A percentile compares a stretch with the other conserved stretches of the same genome.
Evolutionary conservation across 2,113 vertebrate genomes (phyloP).

Genomic region (Takifugu flavidus): DNA sequence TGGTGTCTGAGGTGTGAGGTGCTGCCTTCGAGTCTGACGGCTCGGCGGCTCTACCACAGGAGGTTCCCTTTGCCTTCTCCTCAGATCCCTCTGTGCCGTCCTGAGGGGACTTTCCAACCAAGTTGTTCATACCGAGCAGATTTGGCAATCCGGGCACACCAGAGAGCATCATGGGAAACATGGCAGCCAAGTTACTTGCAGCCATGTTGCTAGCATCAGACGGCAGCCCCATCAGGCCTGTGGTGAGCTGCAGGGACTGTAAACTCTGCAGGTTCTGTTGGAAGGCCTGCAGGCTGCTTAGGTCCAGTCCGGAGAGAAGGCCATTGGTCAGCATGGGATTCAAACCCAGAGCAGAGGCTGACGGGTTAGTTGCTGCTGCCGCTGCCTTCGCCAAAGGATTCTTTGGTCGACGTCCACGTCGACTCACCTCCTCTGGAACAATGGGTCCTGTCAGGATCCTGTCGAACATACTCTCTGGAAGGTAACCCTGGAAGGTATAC

Average conservation of each 20-base stretch:
- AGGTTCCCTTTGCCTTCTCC: slow-evolving; percentile 78
- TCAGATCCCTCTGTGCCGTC: slow-evolving; percentile 73
- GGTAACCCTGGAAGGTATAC: slow-evolving; percentile 81
- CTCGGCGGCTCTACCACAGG: slow-evolving; percentile 70
- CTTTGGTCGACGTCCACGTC: slow-evolving; percentile 92
- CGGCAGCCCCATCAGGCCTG: slow-evolving; percentile 90
- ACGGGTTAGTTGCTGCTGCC: slow-evolving; percentile 56
- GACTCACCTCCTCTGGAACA: slow-evolving; percentile 94
- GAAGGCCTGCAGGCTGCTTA: slow-evolving; percentile 89
- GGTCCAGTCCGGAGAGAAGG: slow-evolving; percentile 87
- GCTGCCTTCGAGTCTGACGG: slow-evolving; percentile 42
- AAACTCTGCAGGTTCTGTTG: slow-evolving; percentile 94
- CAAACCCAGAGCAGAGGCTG: slow-evolving; percentile 67
- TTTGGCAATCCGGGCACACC: slow-evolving; percentile 93
- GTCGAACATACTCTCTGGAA: slow-evolving; percentile 96
- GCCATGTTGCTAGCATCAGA: slow-evolving; percentile 81
- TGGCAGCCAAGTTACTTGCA: slow-evolving; percentile 85
- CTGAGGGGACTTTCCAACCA: slow-evolving; percentile 79
- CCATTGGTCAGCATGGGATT: slow-evolving; percentile 86
- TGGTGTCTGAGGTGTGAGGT: slow-evolving; percentile 68
- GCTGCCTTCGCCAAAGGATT: slow-evolving; percentile 85
- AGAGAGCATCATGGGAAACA: slow-evolving; percentile 98
- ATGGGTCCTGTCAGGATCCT: slow-evolving; percentile 96
- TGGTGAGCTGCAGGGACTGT: slow-evolving; percentile 91
- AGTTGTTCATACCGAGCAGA: slow-evolving; percentile 84